phyloP scores from a whole-genome alignment of 2,797 vertebrate genomes.

The Siniperca undulata region DNA sequence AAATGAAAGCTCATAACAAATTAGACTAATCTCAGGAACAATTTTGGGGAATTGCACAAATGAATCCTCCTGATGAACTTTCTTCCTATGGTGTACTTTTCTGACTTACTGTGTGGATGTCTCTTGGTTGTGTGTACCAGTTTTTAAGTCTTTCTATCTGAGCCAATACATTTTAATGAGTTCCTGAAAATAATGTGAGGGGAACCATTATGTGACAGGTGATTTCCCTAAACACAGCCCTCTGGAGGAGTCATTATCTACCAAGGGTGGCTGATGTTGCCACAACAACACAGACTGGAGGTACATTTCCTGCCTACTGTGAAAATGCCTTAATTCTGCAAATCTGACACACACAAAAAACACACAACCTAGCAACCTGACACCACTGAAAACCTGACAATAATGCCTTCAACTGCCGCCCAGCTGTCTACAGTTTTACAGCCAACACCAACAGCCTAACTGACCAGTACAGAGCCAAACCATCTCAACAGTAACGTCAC shows the following conservation, averaged over 20 bases:
- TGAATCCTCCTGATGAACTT: not conserved
- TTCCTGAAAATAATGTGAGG: slow-evolving; percentile 30
- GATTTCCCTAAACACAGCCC: slow-evolving; percentile 45
- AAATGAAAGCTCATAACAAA: slow-evolving; percentile 6
- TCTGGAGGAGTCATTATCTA: slow-evolving; percentile 62
- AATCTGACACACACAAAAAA: slow-evolving; percentile 31
- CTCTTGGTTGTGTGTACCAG: not conserved
- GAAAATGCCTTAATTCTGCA: slow-evolving; percentile 42
- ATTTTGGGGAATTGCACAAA: not conserved
- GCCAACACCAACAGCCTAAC: slow-evolving; percentile 6
- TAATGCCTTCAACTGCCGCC: not conserved
- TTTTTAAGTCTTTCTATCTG: slow-evolving; percentile 9
- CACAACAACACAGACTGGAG: slow-evolving; percentile 45
- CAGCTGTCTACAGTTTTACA: slow-evolving; percentile 28
- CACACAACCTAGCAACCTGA: slow-evolving; percentile 18
- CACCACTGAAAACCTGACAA: slow-evolving; percentile 29
- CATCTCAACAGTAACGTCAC: not conserved
- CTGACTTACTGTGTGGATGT: slow-evolving; percentile 8
- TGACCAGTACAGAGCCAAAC: not conserved
- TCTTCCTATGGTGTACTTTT: slow-evolving; percentile 8
- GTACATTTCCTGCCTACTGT: slow-evolving; percentile 49
- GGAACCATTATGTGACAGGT: slow-evolving; percentile 36
- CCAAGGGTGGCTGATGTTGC: slow-evolving; percentile 49
- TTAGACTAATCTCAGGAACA: not conserved
- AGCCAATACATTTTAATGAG: slow-evolving; percentile 33